Percentiles rank a stretch among this genome's conserved stretches.
These are phyloP conservation scores for Apolygus lucorum DNA, from an alignment of 1,140 invertebrate genomes.

Conservation along the genomic window DNA sequence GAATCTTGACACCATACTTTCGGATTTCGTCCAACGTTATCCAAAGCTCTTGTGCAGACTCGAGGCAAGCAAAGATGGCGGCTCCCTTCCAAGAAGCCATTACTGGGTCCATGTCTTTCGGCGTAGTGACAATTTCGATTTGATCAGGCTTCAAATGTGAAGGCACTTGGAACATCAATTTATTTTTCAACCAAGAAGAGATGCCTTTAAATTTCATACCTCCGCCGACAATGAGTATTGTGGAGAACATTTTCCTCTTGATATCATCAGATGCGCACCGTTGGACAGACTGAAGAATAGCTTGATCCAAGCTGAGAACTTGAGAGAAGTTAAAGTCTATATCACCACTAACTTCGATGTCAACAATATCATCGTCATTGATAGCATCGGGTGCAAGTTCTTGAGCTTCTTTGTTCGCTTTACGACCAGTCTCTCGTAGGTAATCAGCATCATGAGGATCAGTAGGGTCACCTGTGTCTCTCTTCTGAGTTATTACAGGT, in stretches of 20 bases:
- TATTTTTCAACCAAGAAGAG: slow-evolving; percentile 78
- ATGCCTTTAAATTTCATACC: slow-evolving; percentile 82
- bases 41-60: slow-evolving; percentile 90
- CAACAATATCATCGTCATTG: slow-evolving; percentile 63
- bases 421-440: slow-evolving; percentile 71
- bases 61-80: slow-evolving; percentile 81
- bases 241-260: slow-evolving; percentile 89
- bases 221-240: slow-evolving; percentile 83
- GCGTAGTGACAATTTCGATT: slow-evolving; percentile 68
- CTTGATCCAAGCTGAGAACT: slow-evolving; percentile 78
- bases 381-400: slow-evolving; percentile 39
- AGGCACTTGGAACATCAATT: slow-evolving; percentile 74
- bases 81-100: slow-evolving; percentile 91
- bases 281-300: slow-evolving; percentile 84
- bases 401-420: slow-evolving; percentile 54
- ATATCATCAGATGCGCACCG: slow-evolving; percentile 79
- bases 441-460: slow-evolving; percentile 92
- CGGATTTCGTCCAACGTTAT: slow-evolving; percentile 79
- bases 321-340: slow-evolving; percentile 39
- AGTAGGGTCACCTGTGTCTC: slow-evolving; percentile 72
- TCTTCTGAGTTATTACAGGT: slow-evolving; percentile 58
- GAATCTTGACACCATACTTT: slow-evolving; percentile 69
- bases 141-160: slow-evolving; percentile 58
- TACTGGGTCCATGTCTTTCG: slow-evolving; percentile 80
- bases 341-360: slow-evolving; percentile 8